A percentile compares a stretch with the other conserved stretches of the same genome.
Conservation (phyloP, 1,140 invertebrate species). For the Drosophila sechellia region DNA sequence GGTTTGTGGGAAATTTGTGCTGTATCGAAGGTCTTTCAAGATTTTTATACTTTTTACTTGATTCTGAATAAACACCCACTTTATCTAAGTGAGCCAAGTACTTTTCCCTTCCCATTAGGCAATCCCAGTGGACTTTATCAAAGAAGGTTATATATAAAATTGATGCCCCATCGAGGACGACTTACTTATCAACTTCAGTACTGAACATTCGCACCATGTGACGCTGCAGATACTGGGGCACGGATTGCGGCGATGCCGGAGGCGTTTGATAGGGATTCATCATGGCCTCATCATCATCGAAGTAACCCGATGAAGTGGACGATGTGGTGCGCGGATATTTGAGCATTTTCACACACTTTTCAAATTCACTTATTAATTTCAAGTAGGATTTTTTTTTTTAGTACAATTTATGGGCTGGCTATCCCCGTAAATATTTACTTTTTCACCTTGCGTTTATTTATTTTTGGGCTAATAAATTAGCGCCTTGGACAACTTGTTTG, state of each 20-base stretch:
- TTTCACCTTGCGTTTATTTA: slow-evolving; percentile 28
- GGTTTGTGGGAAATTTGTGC: neutral
- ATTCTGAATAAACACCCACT: too few relatives aligned
- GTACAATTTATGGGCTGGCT: neutral
- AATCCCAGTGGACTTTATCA: slow-evolving; percentile 4
- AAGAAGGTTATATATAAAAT: neutral
- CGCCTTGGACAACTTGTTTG: slow-evolving; percentile 20
- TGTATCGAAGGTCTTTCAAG: slow-evolving; percentile 8
- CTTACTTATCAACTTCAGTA: slow-evolving; percentile 80
- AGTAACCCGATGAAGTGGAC: slow-evolving; percentile 76
- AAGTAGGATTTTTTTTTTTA: slow-evolving; percentile 20
- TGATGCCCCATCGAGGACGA: slow-evolving; percentile 7
- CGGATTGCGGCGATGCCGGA: slow-evolving; percentile 67
- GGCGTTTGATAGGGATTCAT: slow-evolving; percentile 78
- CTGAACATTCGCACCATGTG: slow-evolving; percentile 84
- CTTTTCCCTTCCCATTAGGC: neutral
- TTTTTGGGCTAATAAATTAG: slow-evolving; percentile 17
- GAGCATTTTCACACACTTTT: slow-evolving; percentile 53
- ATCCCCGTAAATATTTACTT: slow-evolving; percentile 19
- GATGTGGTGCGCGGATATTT: slow-evolving; percentile 82
- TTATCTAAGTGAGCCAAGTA: too few relatives aligned
- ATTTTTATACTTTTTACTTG: neutral
- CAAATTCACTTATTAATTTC: slow-evolving; percentile 3
- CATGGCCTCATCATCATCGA: slow-evolving; percentile 76
- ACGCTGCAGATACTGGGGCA: slow-evolving; percentile 75